Evolutionary conservation across 2,113 vertebrate species (phyloP), one percentile per base, ranked within the genome.

Genomic region (Oriolus oriolus): DNA sequence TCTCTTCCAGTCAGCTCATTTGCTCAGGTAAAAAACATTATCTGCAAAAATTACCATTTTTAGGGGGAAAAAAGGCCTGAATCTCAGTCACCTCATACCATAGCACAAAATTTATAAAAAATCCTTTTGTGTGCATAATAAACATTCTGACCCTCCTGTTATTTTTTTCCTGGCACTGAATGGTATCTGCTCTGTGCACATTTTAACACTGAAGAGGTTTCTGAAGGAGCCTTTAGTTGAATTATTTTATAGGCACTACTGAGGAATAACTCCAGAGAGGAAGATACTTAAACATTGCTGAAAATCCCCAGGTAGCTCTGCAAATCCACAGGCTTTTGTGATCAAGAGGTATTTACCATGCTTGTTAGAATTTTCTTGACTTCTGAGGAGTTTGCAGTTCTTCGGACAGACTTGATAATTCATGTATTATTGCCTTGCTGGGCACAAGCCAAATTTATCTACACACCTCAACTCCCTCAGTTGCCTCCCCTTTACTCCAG

Each of bases 281-380:
- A 90, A 71, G 69, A 74, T 54, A 76, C 35, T 90, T 81, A 81
- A 92, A 59, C 44, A 52, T 17, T 69, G 45, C 70, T 89, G 76
- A 78, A 93, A 87, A 94, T 91, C 79, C 78, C 80, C 56, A 87
- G 42, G 54, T 44, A 92, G 76, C 79, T 77, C 84, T 8, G 10
- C 50, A 95, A 94, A 94, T 90, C 92, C 89, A 93, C 45, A 82
- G 68, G 77, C 75, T 89, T 96, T 84, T 94, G 61, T 87, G 91
- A 89, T 92, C 90, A 92, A 57, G 54, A 66, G 60, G 59, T 70
- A 79, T 95, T 94, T 84, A 64, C 42, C 31, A 18, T 10, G 16
- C 66, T 83, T 84, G 31, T 78, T 82, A 76, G 63, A 80, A 74
- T 92, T 94, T 96, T 57, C 89, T 68, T 88, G 84, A 95, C 54